These are phyloP conservation scores for Brachyrhaphis roseni DNA, from an alignment of 2,797 vertebrate species.

Conservation along the genomic window DNA sequence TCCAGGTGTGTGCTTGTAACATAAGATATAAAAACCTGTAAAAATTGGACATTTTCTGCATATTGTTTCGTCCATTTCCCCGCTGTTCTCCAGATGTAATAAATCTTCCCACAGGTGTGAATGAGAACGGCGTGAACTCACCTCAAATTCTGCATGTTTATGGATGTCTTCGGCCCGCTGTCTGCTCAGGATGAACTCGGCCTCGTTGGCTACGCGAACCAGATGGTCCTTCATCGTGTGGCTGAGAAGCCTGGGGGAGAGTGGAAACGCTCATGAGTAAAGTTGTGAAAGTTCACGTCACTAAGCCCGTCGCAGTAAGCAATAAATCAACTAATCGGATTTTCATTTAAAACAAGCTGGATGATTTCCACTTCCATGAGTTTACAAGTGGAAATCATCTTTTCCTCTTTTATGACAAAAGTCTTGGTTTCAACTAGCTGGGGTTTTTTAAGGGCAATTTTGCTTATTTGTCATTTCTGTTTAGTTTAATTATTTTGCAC, in stretches of 20 bases:
- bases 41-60: background rate
- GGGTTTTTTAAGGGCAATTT: too few relatives aligned
- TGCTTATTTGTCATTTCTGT: too few relatives aligned
- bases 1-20: background rate
- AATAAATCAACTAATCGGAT: too few relatives aligned
- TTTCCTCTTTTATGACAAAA: too few relatives aligned
- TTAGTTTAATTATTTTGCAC: too few relatives aligned
- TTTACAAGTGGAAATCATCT: too few relatives aligned
- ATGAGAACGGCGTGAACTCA: conserved; percentile 67
- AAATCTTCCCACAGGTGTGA: background rate
- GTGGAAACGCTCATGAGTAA: conserved; percentile 31
- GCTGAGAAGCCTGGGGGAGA: conserved; percentile 88
- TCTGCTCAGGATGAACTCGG: conserved; percentile 96
- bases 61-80: background rate
- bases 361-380: too few relatives aligned
- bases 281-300: background rate
- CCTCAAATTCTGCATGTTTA: conserved; percentile 98
- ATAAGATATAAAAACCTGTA: background rate
- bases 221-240: conserved; percentile 99
- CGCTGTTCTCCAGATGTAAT: too few relatives aligned
- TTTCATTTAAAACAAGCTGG: too few relatives aligned
- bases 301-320: too few relatives aligned
- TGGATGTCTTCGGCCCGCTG: conserved; percentile 97
- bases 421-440: too few relatives aligned
- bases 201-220: conserved; percentile 97